Percentiles rank a stretch among this genome's conserved stretches.
phyloP scores from a whole-genome alignment of 1,140 invertebrate species.

The Drosophila subpulchrella region DNA sequence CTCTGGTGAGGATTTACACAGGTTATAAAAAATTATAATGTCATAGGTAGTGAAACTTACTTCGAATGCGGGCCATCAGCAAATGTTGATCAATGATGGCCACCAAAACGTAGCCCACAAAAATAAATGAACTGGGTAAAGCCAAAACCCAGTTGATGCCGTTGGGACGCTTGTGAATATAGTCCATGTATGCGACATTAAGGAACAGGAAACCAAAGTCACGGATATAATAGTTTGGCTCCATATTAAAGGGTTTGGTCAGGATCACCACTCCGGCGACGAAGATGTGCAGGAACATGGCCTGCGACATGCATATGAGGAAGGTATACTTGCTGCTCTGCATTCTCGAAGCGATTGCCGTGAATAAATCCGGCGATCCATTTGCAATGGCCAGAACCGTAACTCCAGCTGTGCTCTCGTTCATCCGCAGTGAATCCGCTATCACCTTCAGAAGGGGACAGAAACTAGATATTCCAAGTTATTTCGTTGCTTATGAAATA shows the following conservation, averaged over 20 bases:
- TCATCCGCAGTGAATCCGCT: constrained; percentile 87
- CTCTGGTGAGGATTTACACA: not conserved
- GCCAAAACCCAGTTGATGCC: not conserved
- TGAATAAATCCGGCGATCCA: constrained; percentile 91
- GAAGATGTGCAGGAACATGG: constrained; percentile 24
- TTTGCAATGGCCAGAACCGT: constrained; percentile 92
- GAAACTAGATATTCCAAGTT: constrained; percentile 85
- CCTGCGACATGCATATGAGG: constrained; percentile 7
- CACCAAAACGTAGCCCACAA: constrained; percentile 14
- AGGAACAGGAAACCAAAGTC: constrained; percentile 39
- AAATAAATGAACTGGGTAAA: constrained; percentile 1
- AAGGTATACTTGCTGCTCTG: not conserved
- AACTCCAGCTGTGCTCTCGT: constrained; percentile 91
- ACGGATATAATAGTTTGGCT: constrained; percentile 14
- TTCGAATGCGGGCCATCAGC: constrained; percentile 4
- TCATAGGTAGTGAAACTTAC: not conserved
- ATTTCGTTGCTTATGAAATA: no score
- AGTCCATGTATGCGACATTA: constrained; percentile 29
- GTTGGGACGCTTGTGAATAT: constrained; percentile 4
- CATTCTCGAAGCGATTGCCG: constrained; percentile 64
- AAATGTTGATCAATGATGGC: constrained; percentile 22
- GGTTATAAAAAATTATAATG: not conserved
- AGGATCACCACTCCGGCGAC: constrained; percentile 31
- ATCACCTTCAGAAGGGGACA: constrained; percentile 89
- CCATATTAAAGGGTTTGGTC: constrained; percentile 8